Conservation (phyloP, 2,113 vertebrate species). For the Pseudois nayaur region DNA sequence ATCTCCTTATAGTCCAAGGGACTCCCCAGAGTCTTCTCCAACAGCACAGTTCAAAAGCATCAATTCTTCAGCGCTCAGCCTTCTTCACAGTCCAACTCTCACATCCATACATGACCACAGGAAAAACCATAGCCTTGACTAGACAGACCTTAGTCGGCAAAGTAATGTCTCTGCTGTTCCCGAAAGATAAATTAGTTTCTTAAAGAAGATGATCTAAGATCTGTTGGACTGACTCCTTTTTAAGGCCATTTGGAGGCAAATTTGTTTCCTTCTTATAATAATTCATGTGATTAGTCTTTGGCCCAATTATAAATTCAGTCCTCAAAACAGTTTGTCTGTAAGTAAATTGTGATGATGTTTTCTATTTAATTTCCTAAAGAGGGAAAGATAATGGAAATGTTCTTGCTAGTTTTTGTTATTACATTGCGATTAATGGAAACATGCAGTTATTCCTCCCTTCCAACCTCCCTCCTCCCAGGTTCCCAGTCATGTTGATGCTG, state of each 20-base stretch:
- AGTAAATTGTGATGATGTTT: background rate
- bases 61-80: too few species aligned
- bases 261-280: background rate
- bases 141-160: too few species aligned
- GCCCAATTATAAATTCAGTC: conserved; percentile 37
- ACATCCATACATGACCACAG: too few species aligned
- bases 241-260: background rate
- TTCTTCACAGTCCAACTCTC: too few species aligned
- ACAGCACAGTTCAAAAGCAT: too few species aligned
- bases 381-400: conserved; percentile 43
- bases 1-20: too few species aligned
- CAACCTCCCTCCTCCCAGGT: background rate
- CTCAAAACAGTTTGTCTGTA: conserved; percentile 23
- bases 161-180: background rate
- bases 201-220: background rate
- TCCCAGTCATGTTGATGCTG: conserved; percentile 45
- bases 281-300: background rate
- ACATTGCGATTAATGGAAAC: conserved; percentile 67
- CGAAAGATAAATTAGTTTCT: background rate
- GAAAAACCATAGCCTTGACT: too few species aligned
- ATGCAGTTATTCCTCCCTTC: conserved; percentile 57
- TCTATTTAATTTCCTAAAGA: conserved; percentile 26
- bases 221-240: background rate
- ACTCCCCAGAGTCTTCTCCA: too few species aligned
- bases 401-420: conserved; percentile 33